Percentiles rank a stretch among this genome's conserved stretches.
These are phyloP conservation scores for Limnephilus marmoratus DNA, from an alignment of 2,888 invertebrate species.

Conservation along the genomic window DNA sequence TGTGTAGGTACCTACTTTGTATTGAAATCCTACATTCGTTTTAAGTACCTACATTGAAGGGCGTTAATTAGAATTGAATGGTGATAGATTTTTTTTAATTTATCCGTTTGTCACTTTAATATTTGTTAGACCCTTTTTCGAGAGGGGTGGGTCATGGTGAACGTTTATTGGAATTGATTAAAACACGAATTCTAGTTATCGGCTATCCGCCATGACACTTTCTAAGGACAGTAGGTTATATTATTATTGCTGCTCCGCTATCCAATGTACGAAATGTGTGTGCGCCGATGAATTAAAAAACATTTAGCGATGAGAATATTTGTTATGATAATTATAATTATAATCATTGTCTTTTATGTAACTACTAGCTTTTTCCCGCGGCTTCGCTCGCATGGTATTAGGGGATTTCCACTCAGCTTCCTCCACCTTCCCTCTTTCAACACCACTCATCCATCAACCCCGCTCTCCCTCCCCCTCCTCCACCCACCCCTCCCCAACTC, in stretches of 20 bases:
- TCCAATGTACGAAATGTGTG: conserved; percentile 3
- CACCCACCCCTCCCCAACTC: no score
- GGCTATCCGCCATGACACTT: conserved; percentile 47
- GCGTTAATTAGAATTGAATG: no score
- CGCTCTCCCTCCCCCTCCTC: no score
- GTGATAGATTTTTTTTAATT: not conserved
- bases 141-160: not conserved
- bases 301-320: not conserved
- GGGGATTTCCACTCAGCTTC: no score
- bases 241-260: conserved; percentile 49
- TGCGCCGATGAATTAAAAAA: conserved; percentile 39
- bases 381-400: no score
- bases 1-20: not conserved
- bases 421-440: no score
- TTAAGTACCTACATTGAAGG: not conserved
- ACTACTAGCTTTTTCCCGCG: no score
- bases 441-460: no score
- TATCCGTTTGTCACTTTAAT: not conserved
- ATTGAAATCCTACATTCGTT: not conserved
- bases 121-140: not conserved
- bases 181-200: conserved; percentile 38
- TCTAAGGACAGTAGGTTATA: conserved; percentile 47
- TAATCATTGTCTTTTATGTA: no score
- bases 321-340: not conserved
- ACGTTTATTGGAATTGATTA: conserved; percentile 55